Base-by-base conservation (phyloP, 2,113 vertebrate species). In the Callospermophilus lateralis region DNA sequence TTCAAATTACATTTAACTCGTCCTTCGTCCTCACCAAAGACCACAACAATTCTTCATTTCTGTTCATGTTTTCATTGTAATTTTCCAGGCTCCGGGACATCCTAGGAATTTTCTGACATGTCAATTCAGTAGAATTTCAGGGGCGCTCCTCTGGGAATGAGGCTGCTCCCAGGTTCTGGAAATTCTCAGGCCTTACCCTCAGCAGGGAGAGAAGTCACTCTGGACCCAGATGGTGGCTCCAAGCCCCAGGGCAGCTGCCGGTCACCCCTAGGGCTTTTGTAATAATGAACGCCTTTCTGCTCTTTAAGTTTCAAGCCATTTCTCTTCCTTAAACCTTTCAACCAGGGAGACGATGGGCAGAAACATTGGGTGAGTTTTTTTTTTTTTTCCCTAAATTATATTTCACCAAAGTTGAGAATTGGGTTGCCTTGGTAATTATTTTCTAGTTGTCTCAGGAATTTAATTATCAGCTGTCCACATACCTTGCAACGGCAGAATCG, bases 1-100 rank as follows among this genome's bases (percentile, higher is more conserved):
- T 96, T 90, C 81, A 84, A 90, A 83, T 68, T 95, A 78, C 74
- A 95, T 97, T 97, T 93, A 96, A 98, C 83, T 93, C 89, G 92
- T 48, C 34, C 37, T 96, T 93, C 96, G 91, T 97, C 86, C 67
- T 81, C 91, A 55, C 72, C 84, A 51, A 97, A 70, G 67, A 94
- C 92, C 95, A 95, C 97, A 94, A 93, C 45, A 79, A 89, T 83
- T 78, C 10, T 93, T 91, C 92, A 79, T 89, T 87, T 95, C 74
- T 85, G 48, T 51, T 91, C 45, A 37, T 81, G 91, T 95, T 96
- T 93, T 45, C 63, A 70, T 58, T 95, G 80, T 53, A 87, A 96
- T 92, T 95, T 68, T 95, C 72, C 79, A 97, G 74, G 76, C 51
- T 97, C 84, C 97, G 53, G 92, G 30, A 48, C 70, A 67, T 53